Conservation (phyloP, 2,113 vertebrate genomes). For the Hippolais icterina region DNA sequence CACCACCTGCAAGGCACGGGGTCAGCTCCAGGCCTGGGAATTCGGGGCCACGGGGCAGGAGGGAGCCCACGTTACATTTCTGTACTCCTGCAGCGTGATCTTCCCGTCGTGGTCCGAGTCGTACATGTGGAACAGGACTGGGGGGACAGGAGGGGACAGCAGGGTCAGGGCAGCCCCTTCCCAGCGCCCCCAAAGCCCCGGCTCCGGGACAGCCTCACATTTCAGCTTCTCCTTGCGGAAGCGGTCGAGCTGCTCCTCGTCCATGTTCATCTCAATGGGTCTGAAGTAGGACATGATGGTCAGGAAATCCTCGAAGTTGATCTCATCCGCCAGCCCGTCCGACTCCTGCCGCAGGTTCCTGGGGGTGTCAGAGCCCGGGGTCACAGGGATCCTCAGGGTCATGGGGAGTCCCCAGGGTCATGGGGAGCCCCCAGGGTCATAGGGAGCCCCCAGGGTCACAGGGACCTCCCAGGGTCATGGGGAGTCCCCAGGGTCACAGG, state of each 20-base stretch:
- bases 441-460: too few species aligned
- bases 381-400: accelerated
- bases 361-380: accelerated
- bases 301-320: constrained; percentile 91
- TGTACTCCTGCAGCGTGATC: constrained; percentile 91
- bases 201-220: constrained; percentile 72
- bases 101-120: constrained; percentile 90
- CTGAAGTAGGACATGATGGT: constrained; percentile 94
- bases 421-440: accelerated
- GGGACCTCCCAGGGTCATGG: too few species aligned
- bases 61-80: constrained; percentile 78
- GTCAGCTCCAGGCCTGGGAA: accelerated
- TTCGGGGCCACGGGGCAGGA: accelerated
- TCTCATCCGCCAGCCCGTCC: constrained; percentile 77
- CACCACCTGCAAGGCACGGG: constrained; percentile 78
- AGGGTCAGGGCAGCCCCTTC: background rate
- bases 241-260: constrained; percentile 78
- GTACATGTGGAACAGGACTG: constrained; percentile 98
- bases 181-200: accelerated
- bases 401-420: accelerated
- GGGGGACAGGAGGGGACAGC: accelerated
- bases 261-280: constrained; percentile 77
- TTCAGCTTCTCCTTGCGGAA: constrained; percentile 85
- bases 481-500: accelerated
- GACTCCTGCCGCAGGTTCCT: constrained; percentile 84